Evolutionary conservation across 2,888 invertebrate species (phyloP).

Genomic region (Hirtodrosophila confusa): DNA sequence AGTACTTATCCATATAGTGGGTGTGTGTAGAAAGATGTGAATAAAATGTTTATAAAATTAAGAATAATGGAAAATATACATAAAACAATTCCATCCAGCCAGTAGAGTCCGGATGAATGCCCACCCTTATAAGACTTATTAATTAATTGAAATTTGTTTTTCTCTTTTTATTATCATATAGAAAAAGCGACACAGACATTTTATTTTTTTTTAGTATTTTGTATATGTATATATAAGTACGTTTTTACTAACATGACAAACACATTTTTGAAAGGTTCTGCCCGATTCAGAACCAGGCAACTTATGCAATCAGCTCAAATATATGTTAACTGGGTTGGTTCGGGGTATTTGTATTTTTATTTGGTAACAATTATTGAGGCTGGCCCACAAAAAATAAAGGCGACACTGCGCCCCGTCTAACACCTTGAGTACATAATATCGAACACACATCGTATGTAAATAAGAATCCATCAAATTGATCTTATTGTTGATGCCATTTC

Average conservation of each 20-base stretch:
- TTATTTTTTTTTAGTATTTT: constrained; percentile 12
- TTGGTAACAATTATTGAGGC: constrained; percentile 16
- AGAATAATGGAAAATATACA: too few species aligned
- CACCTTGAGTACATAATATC: constrained; percentile 22
- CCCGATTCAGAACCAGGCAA: constrained; percentile 41
- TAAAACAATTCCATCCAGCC: background rate
- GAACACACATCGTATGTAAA: constrained; percentile 38
- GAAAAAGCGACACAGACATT: constrained; percentile 77
- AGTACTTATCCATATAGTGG: too few species aligned
- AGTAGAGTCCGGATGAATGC: background rate
- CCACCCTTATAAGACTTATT: too few species aligned
- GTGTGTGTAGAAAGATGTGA: too few species aligned
- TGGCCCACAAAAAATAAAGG: constrained; percentile 5
- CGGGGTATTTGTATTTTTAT: too few species aligned
- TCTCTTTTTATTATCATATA: constrained; percentile 64
- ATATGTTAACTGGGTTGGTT: constrained; percentile 30
- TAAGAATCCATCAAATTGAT: constrained; percentile 24
- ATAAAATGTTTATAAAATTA: too few species aligned
- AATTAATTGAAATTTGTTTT: constrained; percentile 17
- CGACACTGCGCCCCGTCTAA: constrained; percentile 3
- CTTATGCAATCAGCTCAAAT: constrained; percentile 23
- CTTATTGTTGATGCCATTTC: constrained; percentile 23
- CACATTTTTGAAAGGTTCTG: constrained; percentile 29
- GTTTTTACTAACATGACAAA: constrained; percentile 47
- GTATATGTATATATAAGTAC: constrained; percentile 31